These are phyloP conservation scores for Plecturocebus donacophilus DNA, from an alignment of 2,113 vertebrate species.

Conservation along the genomic window DNA sequence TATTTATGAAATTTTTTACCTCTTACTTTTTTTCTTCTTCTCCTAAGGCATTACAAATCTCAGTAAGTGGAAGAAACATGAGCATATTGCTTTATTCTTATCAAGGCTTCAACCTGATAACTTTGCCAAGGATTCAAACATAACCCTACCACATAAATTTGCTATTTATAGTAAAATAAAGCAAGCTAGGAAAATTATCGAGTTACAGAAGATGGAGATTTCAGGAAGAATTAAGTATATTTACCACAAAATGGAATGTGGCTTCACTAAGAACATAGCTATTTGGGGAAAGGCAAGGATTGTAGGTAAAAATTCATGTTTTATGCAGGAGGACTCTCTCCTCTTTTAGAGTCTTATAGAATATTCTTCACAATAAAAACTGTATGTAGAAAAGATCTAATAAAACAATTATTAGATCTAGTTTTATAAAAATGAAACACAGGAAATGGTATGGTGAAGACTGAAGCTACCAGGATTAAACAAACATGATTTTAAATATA, in stretches of 20 bases:
- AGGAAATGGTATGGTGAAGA: not conserved
- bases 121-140: not conserved
- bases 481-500: not conserved
- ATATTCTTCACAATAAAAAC: not conserved
- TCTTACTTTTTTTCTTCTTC: not conserved
- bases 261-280: not conserved
- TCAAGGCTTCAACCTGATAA: not conserved
- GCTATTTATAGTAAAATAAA: not conserved
- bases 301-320: not conserved
- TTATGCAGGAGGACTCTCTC: accelerated
- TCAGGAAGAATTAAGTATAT: not conserved
- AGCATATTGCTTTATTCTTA: not conserved
- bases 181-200: not conserved
- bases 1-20: not conserved
- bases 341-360: not conserved
- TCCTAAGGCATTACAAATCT: not conserved
- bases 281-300: not conserved
- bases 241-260: not conserved
- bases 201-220: not conserved
- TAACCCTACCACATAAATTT: not conserved
- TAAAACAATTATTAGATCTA: not conserved
- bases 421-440: not conserved
- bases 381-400: not conserved
- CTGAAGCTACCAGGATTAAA: not conserved
- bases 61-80: not conserved